phyloP scores from a whole-genome alignment of 2,113 vertebrate genomes.

The Corvus moneduloides region DNA sequence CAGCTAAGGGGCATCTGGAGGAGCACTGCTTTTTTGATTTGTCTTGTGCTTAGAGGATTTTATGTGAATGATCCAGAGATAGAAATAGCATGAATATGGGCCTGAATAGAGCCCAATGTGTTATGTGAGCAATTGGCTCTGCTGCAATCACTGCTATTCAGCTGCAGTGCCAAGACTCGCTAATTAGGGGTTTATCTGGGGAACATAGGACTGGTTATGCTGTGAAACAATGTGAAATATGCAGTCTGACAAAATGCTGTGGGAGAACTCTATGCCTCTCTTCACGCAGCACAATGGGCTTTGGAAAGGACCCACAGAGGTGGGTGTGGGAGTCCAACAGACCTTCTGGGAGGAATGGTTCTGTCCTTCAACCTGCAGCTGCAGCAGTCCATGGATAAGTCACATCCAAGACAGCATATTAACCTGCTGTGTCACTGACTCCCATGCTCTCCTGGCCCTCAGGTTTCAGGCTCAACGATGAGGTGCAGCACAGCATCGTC shows the following conservation, averaged over 20 bases:
- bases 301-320: background rate
- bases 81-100: constrained; percentile 21
- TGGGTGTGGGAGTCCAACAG: background rate
- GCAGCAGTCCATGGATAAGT: background rate
- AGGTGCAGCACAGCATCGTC: constrained; percentile 82
- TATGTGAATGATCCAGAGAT: constrained; percentile 3
- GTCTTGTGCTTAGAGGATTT: background rate
- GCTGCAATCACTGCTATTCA: constrained; percentile 32
- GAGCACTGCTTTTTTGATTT: background rate
- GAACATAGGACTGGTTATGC: constrained; percentile 12
- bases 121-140: constrained; percentile 16
- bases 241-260: background rate
- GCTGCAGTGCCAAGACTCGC: background rate
- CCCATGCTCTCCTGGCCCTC: background rate
- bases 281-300: background rate
- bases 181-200: constrained; percentile 52
- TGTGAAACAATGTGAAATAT: constrained; percentile 24
- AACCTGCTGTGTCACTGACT: background rate
- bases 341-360: background rate
- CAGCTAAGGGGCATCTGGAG: background rate
- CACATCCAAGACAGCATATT: background rate
- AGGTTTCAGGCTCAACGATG: constrained; percentile 85
- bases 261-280: background rate
- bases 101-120: constrained; percentile 18
- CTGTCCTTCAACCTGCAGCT: background rate